A percentile compares a stretch with the other conserved stretches of the same genome.
Evolutionary conservation across 2,888 invertebrate species (phyloP).

Genomic region (Mechanitis mazaeus): DNA sequence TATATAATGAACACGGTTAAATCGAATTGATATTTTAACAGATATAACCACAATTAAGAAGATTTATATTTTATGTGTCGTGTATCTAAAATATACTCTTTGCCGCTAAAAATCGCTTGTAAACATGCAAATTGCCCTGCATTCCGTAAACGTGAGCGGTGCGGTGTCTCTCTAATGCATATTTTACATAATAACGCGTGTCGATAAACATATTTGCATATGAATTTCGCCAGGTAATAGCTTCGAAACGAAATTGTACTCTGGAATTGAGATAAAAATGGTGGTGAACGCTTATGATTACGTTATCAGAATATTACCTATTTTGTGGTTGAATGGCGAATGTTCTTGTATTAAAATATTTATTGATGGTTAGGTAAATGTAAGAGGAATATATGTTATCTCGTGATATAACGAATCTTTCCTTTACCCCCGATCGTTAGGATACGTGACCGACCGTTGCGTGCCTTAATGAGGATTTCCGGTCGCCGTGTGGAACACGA

Average conservation of each 20-base stretch:
- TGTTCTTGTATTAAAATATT: too few species aligned
- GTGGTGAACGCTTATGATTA: neutral
- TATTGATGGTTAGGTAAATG: too few species aligned
- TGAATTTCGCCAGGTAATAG: slow-evolving; percentile 20
- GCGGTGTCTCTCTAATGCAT: slow-evolving; percentile 38
- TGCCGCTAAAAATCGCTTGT: too few species aligned
- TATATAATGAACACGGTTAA: slow-evolving; percentile 13
- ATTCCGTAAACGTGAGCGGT: slow-evolving; percentile 36
- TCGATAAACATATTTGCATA: slow-evolving; percentile 45
- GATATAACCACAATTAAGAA: too few species aligned
- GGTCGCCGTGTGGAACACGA: neutral
- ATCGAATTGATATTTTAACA: slow-evolving; percentile 10
- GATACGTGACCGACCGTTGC: slow-evolving; percentile 1
- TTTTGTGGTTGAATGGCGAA: neutral
- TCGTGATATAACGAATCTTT: neutral
- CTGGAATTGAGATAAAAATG: slow-evolving; percentile 6
- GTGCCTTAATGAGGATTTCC: slow-evolving; percentile 4
- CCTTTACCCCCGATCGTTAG: neutral
- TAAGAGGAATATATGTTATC: too few species aligned
- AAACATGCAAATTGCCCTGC: slow-evolving; percentile 47
- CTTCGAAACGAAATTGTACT: slow-evolving; percentile 19
- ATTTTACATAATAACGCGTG: slow-evolving; percentile 46
- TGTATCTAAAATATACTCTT: too few species aligned
- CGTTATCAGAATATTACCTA: neutral
- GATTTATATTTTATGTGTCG: too few species aligned